Evolutionary conservation across 1,140 invertebrate genomes (phyloP), one percentile per base, ranked within the genome.

Genomic region (Panagrolaimus sp.): DNA sequence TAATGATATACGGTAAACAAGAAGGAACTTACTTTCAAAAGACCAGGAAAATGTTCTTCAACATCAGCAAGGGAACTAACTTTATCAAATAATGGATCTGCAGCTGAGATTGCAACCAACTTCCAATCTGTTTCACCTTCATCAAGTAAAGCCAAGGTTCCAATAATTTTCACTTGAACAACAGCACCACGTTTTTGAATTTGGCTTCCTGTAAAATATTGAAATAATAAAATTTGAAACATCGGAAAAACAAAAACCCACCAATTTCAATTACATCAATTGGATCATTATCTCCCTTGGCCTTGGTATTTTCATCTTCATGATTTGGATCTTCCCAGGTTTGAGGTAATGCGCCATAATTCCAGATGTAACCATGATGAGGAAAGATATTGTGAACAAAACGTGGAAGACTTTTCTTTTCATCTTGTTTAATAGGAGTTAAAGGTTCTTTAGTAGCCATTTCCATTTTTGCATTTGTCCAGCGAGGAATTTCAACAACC

Each of bases 381-480:
- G 96, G 96, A 83, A 98, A 99, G 80, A 91, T 91, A 85, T 99
- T 98, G 67, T 92, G 89, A 14, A 99, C 96, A 87, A 89, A 99
- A 71, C 96, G 88, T 38, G 96, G 86, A 83, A 94, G 92, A 28
- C 91, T 94, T 82, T 98, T 98, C 85, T 98, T 98, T 1, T 94
- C 88, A 86, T 98, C 96, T 86, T 99, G 96, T 83, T 95, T 96
- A 76, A 99, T 97, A 26, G 96, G 96, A 85, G 97, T 97, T 74
- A 98, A 84, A 4, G 89, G 87, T 80, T 96, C 93, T 77, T 90
- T 90, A 67, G 94, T 89, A 75, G 88, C 89, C 70, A 96, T 94
- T 90, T 98, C 96, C 94, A 99, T 98, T 87, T 98, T 99, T 66
- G 94, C 94, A 87, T 98, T 98, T 67, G 91, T 92, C 96, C 96